Evolutionary conservation across 2,113 vertebrate species (phyloP).

Genomic region (Apus apus): DNA sequence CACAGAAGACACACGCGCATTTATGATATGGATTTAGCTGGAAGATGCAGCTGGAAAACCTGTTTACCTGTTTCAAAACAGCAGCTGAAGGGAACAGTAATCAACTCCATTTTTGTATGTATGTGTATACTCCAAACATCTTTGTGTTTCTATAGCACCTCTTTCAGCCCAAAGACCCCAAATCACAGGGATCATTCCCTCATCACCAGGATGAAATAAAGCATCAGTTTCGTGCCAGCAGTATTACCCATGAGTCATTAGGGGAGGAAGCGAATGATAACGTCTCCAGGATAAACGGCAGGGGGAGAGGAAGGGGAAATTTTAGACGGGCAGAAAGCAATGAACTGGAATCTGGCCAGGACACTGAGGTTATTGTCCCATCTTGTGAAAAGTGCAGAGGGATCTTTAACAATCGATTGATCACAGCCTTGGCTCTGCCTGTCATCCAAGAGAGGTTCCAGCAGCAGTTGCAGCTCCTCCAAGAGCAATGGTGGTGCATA

Average conservation of each 20-base stretch:
- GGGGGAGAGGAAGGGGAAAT: neutral
- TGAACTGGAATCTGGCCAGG: slow-evolving; percentile 54
- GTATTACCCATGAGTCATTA: slow-evolving; percentile 19
- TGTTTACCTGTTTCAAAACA: slow-evolving; percentile 18
- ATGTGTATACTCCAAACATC: neutral
- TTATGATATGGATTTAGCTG: slow-evolving; percentile 32
- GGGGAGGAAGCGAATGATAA: slow-evolving; percentile 12
- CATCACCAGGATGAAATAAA: slow-evolving; percentile 47
- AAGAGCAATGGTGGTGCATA: neutral
- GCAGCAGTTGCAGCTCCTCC: neutral
- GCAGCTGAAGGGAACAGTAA: slow-evolving; percentile 26
- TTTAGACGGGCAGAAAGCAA: slow-evolving; percentile 41
- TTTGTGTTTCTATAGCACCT: slow-evolving; percentile 42
- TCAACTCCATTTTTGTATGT: neutral
- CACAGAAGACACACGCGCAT: neutral
- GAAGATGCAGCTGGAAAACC: slow-evolving; percentile 38
- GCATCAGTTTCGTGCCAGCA: slow-evolving; percentile 30
- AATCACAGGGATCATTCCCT: slow-evolving; percentile 43
- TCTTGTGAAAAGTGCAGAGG: neutral
- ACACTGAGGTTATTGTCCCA: slow-evolving; percentile 29
- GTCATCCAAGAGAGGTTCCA: neutral
- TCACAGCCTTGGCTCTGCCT: neutral
- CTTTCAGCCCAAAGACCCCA: slow-evolving; percentile 35
- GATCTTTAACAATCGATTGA: slow-evolving; percentile 28
- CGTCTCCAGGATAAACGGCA: neutral